Base-by-base conservation (phyloP, 2,113 vertebrate species). In the Clinocottus analis region DNA sequence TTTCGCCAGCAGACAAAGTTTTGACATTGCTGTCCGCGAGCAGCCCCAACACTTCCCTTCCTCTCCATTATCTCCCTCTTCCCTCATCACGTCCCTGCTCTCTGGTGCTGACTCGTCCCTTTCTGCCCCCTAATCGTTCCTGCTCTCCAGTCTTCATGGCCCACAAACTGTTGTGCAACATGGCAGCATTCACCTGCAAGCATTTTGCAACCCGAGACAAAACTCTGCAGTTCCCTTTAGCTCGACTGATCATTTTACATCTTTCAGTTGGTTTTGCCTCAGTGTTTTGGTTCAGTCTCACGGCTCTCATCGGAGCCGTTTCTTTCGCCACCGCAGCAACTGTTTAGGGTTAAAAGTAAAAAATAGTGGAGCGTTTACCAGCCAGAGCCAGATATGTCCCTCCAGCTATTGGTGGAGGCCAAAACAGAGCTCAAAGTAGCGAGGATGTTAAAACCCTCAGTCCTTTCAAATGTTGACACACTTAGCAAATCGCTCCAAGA, bases 1-100 rank as follows among this genome's bases (percentile, higher is more conserved):
- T 45, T 37, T 67, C 69, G 0, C 74, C 66, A 47, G 39, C 82
- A 71, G 85, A 77, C 71, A 62, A 31, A 60, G 63, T 82, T 84
- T 81, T 87, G 78, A 86, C 83, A 81, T 70, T 17, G 31, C 72
- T 84, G 78, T 84, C 77, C 4, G 11, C 74, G 49, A 23, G 65
- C 49, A 14, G 39, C 69, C 72, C 62, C 43, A 63, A 62, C 62
- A 78, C 78, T 79, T 74, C 67, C 49, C 69, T 43, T 72, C 60
- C 41, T 55, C 69, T 83, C 67, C 67, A 73, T 85, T 75, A 86
- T 78, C 70, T 55, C 77, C 77, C 56, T 47, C 65, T 66, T 70
- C 68, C 68, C 59, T 72, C 49, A 31, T 70, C 71, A 12, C 23
- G 1, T 65, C 75, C 21, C 25, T 27, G 58, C 60, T n/a, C 55